Percentiles rank a stretch among this genome's conserved stretches.
These are phyloP conservation scores for Lomographa bimaculata DNA, from an alignment of 2,888 invertebrate genomes.

Conservation along the genomic window DNA sequence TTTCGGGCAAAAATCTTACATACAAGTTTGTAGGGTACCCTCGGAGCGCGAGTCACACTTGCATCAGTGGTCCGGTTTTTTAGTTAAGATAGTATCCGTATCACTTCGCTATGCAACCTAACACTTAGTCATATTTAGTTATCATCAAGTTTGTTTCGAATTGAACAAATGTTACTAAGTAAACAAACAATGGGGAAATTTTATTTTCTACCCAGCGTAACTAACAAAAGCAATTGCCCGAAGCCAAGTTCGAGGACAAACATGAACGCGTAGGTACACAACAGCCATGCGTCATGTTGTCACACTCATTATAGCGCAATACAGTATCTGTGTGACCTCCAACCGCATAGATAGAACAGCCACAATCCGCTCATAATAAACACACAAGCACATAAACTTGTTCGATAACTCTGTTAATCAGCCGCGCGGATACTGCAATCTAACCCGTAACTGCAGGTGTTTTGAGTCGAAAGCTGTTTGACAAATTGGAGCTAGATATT, in stretches of 20 bases:
- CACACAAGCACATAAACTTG: not conserved
- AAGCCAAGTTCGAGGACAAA: slow-evolving; percentile 6
- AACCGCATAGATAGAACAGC: slow-evolving; percentile 13
- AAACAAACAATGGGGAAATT: no score
- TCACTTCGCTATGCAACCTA: no score
- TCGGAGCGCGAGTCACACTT: no score
- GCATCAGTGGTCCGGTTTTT: no score
- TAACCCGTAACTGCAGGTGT: not conserved
- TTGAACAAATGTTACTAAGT: no score
- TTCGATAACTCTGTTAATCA: slow-evolving; percentile 4
- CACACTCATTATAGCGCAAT: slow-evolving; percentile 1
- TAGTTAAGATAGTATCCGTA: no score
- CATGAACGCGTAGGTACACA: not conserved
- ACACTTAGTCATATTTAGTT: no score
- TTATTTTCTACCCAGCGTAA: no score
- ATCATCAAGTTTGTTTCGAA: no score
- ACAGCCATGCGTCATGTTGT: slow-evolving; percentile 8
- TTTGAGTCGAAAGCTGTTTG: slow-evolving; percentile 2
- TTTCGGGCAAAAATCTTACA: no score
- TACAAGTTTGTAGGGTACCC: no score
- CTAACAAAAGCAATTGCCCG: not conserved
- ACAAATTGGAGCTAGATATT: not conserved
- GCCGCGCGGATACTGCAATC: not conserved
- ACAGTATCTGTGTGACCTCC: slow-evolving; percentile 17
- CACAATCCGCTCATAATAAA: slow-evolving; percentile 11